Conservation (phyloP, 2,888 invertebrate genomes). For the Nemurella pictetii region DNA sequence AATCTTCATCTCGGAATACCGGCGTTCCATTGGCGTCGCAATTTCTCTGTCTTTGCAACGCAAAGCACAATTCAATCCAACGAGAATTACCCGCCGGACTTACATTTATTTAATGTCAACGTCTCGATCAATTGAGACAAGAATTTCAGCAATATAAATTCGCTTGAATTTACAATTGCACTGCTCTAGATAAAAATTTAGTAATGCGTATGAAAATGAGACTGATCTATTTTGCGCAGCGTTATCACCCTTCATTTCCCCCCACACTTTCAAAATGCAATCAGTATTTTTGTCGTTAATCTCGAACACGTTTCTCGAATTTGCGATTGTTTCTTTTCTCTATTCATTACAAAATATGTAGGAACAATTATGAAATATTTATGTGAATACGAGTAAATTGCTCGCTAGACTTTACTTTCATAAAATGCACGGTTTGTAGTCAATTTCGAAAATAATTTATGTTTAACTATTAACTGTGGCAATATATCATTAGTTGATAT, state of each 20-base stretch:
- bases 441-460: not conserved
- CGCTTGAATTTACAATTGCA: not conserved
- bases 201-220: not conserved
- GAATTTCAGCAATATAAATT: not conserved
- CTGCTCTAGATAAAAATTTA: not conserved
- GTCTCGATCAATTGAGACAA: not conserved
- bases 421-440: not conserved
- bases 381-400: not conserved
- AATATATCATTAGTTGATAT: conserved; percentile 3
- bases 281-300: not conserved
- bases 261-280: not conserved
- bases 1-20: not conserved
- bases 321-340: not conserved
- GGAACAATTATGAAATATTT: not conserved
- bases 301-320: not conserved
- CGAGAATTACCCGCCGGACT: not conserved
- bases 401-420: not conserved
- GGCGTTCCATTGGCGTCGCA: not conserved
- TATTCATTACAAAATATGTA: not conserved
- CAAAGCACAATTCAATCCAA: not conserved
- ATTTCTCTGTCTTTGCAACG: not conserved
- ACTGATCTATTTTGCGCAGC: not conserved
- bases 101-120: not conserved
- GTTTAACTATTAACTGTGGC: not conserved
- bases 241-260: not conserved